Conservation (phyloP, 2,888 invertebrate genomes). For the Thyatira batis region DNA sequence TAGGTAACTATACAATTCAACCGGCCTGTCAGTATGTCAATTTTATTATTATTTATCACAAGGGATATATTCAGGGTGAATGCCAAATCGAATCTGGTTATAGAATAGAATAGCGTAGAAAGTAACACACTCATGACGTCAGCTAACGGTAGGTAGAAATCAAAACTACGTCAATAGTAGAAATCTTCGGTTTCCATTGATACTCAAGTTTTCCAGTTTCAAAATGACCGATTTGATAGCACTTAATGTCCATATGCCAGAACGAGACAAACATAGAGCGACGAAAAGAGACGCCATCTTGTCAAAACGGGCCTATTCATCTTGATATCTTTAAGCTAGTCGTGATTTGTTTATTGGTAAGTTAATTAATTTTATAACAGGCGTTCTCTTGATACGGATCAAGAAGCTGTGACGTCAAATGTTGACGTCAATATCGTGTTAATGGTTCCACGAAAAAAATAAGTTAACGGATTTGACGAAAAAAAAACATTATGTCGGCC, state of each 20-base stretch:
- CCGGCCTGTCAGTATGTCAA: too few species aligned
- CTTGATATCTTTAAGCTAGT: too few species aligned
- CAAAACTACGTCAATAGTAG: not conserved
- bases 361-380: too few species aligned
- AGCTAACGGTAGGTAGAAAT: not conserved
- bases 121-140: not conserved
- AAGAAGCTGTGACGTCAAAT: not conserved
- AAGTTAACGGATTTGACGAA: not conserved
- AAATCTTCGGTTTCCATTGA: not conserved
- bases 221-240: too few species aligned
- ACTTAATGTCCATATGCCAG: too few species aligned
- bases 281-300: too few species aligned
- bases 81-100: not conserved
- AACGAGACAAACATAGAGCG: too few species aligned
- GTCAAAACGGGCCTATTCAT: too few species aligned
- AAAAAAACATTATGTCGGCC: not conserved
- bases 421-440: not conserved
- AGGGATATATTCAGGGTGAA: too few species aligned
- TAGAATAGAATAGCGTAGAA: not conserved
- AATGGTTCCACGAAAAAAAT: not conserved
- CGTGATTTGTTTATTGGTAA: not conserved
- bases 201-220: too few species aligned
- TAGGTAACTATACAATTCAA: too few species aligned
- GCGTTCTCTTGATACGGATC: not conserved
- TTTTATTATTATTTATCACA: too few species aligned